Base-by-base conservation (phyloP, 2,113 vertebrate species). In the Oncorhynchus kisutch region DNA sequence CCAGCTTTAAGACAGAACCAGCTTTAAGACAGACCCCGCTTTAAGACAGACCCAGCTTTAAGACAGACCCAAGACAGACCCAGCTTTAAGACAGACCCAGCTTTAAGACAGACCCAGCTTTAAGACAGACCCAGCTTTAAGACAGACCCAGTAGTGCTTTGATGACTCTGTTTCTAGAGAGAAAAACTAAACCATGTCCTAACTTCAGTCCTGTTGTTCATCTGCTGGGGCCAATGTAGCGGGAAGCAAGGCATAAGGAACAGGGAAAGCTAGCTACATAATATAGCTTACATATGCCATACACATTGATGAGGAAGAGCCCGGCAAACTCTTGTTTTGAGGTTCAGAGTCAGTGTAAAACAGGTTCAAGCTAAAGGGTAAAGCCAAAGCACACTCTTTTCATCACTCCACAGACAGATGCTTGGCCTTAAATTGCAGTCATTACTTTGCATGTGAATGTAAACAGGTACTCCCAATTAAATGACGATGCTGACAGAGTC, bases 381-480 rank as follows among this genome's bases (percentile, higher is more conserved):
- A 62, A 62, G 59, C 14, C 48, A 31, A 27, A 34, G 20, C 22
- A 16, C 7, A 18, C 8, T 25, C 2, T 29, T 3, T 1, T 57
- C 4, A 12, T 62, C 27, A 71, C 18, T 48, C 71, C 3, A n/a
- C 13, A 45, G 39, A 45, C 39, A 78, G 65, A 73, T 71, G 75
- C 14, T 5, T 76, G 34, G 34, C 22, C 34, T 78, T 34, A 16
- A 57, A 72, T 45, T 54, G 29, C 11, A 4, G 11, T 39, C 6
- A 73, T 79, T 69, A 78, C 22, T 59, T 3, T 45, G 20, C 24
- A 83, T 70, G 9, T 76, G 27, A 72, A 79, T 59, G 14, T 64
- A 71, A 54, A 70, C 11, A 75, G 67, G 22, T 39, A 34, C 77
- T 60, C 70, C 65, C 18, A 77, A 45, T 60, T 39, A 54, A 45